Base-by-base conservation (phyloP, 2,113 vertebrate genomes). In the Pomatostomus ruficeps region DNA sequence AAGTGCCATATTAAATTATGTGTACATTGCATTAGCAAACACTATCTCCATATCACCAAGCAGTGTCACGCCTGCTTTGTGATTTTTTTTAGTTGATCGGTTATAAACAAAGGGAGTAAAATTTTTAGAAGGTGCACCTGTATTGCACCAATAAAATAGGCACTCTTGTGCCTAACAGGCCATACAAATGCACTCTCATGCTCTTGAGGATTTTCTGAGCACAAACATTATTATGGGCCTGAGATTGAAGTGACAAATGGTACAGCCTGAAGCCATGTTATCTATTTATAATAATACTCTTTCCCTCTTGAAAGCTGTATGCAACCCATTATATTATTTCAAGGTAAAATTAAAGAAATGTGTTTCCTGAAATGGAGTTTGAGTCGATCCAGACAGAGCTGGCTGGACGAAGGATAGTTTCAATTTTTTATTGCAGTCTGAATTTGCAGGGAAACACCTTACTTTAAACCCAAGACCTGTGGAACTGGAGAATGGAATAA, bases 271-370 rank as follows among this genome's bases (percentile, higher is more conserved):
- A 93, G 88, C 54, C 70, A 38, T 36, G 15, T 63, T 93, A 90
- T 86, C 82, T 96, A 55, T 80, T 95, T 80, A 86, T 88, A 95
- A 91, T 80, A 94, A 91, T 80, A 80, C 83, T 77, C 33, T 73
- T 88, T 95, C 68, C 70, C 26, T 83, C 85, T 71, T 86, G 76
- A 88, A 95, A 94, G 63, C 42, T 74, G 31, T 74, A 63, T 58
- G 46, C 54, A 90, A 80, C 23, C 18, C 29, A 38, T 93, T 66
- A 74, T 38, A 71, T 21, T 14, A 80, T 83, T 94, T 90, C 75
- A 92, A 88, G 83, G 76, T 86, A 95, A 80, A 97, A 94, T 88
- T 92, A 95, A 93, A 91, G 68, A 93, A 88, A 95, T n/a, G 11
- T 63, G 19, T 84, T 88, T 71, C 38, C 74, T 92, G 55, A 85